phyloP scores from a whole-genome alignment of 2,113 vertebrate genomes.

The Notothenia rossii region DNA sequence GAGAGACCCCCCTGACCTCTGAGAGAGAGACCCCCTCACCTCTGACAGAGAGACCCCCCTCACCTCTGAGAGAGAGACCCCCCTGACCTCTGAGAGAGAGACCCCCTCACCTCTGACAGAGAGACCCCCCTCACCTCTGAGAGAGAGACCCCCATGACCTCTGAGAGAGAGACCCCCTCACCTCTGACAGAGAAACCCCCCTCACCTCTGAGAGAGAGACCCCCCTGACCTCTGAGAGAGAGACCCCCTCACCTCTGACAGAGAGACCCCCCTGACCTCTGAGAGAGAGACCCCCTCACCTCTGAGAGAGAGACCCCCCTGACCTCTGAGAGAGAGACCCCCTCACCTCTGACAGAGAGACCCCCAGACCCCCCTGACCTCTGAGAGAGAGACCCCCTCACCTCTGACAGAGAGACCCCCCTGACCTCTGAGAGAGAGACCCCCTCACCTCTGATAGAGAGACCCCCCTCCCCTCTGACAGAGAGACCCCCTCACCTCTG shows the following conservation, averaged over 20 bases:
- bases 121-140: constrained; percentile 83
- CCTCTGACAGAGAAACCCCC: constrained; percentile 78
- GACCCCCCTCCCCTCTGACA: constrained; percentile 83
- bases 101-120: constrained; percentile 85
- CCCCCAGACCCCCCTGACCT: constrained; percentile 85
- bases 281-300: constrained; percentile 84
- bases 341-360: constrained; percentile 83
- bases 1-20: constrained; percentile 3
- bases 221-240: constrained; percentile 86
- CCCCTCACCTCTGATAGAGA: constrained; percentile 85
- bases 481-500: constrained; percentile 85
- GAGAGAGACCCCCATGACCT: constrained; percentile 81
- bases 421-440: constrained; percentile 85
- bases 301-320: constrained; percentile 82
- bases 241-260: constrained; percentile 86
- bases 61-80: constrained; percentile 82
- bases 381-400: constrained; percentile 85
- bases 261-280: constrained; percentile 84
- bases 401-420: constrained; percentile 82
- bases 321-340: constrained; percentile 86
- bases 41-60: constrained; percentile 76
- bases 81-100: too few species aligned
- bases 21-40: too few species aligned
- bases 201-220: too few species aligned
- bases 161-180: constrained; percentile 85